Evolutionary conservation across 2,113 vertebrate species (phyloP).

Genomic region (Lipophrys pholis): DNA sequence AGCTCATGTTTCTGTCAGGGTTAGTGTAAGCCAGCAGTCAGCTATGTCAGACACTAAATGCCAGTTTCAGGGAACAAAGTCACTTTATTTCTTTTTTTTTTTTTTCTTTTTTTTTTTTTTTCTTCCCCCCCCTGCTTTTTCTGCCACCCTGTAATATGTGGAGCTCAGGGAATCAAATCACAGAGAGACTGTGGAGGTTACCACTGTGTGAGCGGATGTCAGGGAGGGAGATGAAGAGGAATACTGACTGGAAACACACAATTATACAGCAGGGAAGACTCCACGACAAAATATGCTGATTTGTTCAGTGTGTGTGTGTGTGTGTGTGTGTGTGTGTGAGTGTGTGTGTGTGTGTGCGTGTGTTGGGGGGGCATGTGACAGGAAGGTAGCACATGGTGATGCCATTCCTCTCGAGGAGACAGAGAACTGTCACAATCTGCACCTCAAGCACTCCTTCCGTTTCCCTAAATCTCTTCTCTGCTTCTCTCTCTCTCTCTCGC

Average conservation of each 20-base stretch:
- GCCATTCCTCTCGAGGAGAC: conserved; percentile 65
- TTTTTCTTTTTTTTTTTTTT: too few relatives aligned
- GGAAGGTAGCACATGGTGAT: conserved; percentile 61
- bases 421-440: conserved; percentile 74
- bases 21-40: conserved; percentile 67
- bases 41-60: conserved; percentile 61
- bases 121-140: not conserved
- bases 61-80: conserved; percentile 58
- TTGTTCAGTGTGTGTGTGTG: conserved; percentile 4
- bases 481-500: conserved; percentile 23
- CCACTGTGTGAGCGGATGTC: conserved; percentile 18
- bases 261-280: conserved; percentile 40
- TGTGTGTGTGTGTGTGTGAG: conserved; percentile 25
- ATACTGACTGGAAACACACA: conserved; percentile 34
- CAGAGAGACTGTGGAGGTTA: conserved; percentile 33
- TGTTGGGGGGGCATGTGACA: conserved; percentile 32
- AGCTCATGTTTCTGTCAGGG: conserved; percentile 70
- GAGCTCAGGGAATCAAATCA: conserved; percentile 43
- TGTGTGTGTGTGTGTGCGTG: conserved; percentile 16
- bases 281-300: conserved; percentile 47
- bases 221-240: conserved; percentile 22
- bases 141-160: conserved; percentile 16
- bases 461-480: not conserved
- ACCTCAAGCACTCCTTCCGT: conserved; percentile 48
- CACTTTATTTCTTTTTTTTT: conserved; percentile 4